phyloP scores from a whole-genome alignment of 1,140 invertebrate genomes.

The Trichonephila clavipes region DNA sequence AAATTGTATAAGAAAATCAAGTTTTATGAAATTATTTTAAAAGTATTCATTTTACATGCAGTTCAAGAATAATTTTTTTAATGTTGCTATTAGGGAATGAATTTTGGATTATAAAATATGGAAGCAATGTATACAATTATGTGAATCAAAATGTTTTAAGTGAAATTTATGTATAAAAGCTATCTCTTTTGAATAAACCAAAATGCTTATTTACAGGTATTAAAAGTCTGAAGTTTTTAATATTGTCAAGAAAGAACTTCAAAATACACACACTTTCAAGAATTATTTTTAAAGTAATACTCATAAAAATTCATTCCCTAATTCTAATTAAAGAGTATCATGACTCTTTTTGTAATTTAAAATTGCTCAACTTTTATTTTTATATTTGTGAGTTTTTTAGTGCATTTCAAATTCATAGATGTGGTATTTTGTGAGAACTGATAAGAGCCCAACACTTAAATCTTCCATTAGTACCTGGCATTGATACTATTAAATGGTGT shows the following conservation, averaged over 20 bases:
- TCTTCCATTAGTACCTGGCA: conserved; percentile 33
- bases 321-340: not conserved
- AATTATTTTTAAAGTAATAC: not conserved
- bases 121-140: not conserved
- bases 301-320: not conserved
- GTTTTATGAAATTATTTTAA: no score
- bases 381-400: conserved; percentile 16
- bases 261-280: not conserved
- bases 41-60: no score
- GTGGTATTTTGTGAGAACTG: conserved; percentile 20
- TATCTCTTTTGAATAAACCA: not conserved
- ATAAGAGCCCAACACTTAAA: conserved; percentile 33
- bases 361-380: conserved; percentile 32
- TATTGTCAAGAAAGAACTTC: not conserved
- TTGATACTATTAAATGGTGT: conserved; percentile 27
- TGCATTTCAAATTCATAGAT: not conserved
- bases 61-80: not conserved
- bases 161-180: not conserved
- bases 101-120: not conserved
- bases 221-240: not conserved
- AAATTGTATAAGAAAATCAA: no score
- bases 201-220: not conserved
- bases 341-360: conserved; percentile 10
- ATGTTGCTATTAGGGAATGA: not conserved
- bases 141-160: not conserved